A percentile compares a stretch with the other conserved stretches of the same genome.
phyloP scores from a whole-genome alignment of 2,888 invertebrate genomes.

The Cylindroiulus punctatus region DNA sequence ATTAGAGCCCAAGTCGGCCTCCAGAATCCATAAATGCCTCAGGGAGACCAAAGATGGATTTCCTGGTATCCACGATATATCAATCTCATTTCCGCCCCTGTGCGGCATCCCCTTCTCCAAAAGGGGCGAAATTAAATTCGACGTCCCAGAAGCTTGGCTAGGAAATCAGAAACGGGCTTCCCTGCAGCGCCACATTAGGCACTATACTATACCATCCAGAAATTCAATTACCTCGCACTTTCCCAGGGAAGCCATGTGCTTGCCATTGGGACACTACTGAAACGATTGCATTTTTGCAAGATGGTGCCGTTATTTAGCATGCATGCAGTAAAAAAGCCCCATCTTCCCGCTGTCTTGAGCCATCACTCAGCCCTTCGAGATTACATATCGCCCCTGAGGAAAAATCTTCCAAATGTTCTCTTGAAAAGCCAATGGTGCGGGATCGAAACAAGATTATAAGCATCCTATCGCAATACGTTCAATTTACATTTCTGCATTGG shows the following conservation, averaged over 20 bases:
- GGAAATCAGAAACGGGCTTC: background rate
- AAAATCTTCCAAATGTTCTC: background rate
- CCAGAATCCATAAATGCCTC: slow-evolving; percentile 10
- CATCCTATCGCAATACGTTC: background rate
- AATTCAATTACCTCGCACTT: background rate
- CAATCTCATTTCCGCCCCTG: background rate
- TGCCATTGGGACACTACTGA: background rate
- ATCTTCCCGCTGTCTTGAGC: background rate
- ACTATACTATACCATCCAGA: background rate
- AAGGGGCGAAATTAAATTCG: background rate
- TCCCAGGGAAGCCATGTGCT: background rate
- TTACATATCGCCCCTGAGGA: background rate
- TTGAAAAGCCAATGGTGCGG: background rate
- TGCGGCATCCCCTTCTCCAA: background rate
- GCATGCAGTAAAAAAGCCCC: background rate
- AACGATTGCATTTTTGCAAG: background rate
- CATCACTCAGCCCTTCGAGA: background rate
- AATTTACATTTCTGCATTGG: background rate
- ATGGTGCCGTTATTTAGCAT: background rate
- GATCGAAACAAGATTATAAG: background rate
- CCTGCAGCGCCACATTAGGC: background rate
- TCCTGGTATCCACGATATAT: slow-evolving; percentile 3
- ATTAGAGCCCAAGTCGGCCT: background rate
- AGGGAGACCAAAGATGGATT: background rate
- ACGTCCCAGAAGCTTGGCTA: background rate